These are phyloP conservation scores for Lepilemur ruficaudatus DNA, from an alignment of 2,797 vertebrate genomes.

Conservation along the genomic window DNA sequence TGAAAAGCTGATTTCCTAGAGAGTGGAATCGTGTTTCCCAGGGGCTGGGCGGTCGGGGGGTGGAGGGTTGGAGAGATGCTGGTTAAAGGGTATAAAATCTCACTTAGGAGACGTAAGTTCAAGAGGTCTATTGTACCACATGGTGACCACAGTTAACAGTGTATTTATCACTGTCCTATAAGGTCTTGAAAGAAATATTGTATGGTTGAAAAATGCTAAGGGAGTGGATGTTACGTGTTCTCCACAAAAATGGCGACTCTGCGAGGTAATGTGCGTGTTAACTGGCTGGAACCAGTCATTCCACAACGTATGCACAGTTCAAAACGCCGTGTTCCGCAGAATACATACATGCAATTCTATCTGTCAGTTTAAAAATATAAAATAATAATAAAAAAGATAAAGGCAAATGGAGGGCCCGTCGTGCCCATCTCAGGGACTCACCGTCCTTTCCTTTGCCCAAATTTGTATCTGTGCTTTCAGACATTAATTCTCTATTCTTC, in stretches of 20 bases:
- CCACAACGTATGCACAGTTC: neutral
- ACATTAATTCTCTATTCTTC: conserved; percentile 54
- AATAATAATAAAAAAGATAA: neutral
- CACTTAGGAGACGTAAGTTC: neutral
- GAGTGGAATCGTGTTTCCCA: neutral
- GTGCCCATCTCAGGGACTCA: conserved; percentile 60
- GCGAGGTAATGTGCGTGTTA: neutral
- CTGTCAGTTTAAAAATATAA: neutral
- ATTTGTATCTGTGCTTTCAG: conserved; percentile 64
- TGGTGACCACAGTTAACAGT: neutral
- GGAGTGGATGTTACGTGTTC: neutral
- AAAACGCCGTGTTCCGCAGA: neutral
- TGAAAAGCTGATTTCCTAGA: neutral
- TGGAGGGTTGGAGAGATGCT: neutral
- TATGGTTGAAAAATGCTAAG: neutral
- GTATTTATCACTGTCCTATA: neutral
- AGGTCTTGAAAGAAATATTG: neutral
- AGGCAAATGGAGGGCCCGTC: neutral
- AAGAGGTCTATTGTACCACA: neutral
- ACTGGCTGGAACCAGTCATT: neutral
- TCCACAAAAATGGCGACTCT: neutral
- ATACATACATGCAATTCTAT: neutral
- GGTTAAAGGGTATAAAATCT: neutral
- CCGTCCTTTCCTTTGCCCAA: conserved; percentile 60
- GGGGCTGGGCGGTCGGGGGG: no score